Percentiles rank a stretch among this genome's conserved stretches.
Evolutionary conservation across 2,113 vertebrate species (phyloP).

Genomic region (Jacana jacana): DNA sequence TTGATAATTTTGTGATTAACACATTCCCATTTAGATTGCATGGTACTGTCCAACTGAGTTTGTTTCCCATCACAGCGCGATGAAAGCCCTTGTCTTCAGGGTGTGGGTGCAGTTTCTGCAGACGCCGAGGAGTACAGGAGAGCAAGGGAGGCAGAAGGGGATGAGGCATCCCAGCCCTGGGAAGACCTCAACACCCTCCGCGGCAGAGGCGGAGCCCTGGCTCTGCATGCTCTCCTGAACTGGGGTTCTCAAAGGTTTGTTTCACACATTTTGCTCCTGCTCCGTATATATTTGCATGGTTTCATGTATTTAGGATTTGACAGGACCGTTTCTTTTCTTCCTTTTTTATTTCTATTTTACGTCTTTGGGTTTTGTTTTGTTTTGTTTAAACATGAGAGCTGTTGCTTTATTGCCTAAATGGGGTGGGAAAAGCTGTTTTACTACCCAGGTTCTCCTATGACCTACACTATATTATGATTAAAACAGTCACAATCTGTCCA

Average conservation of each 20-base stretch:
- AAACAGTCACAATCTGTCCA: neutral
- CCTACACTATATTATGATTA: neutral
- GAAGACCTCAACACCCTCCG: neutral
- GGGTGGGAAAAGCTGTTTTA: neutral
- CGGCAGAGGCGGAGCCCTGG: neutral
- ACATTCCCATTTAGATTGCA: neutral
- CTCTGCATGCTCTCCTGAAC: neutral
- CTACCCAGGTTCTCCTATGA: neutral
- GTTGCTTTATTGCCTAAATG: neutral
- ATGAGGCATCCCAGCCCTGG: too few relatives aligned
- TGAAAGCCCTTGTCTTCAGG: accelerated
- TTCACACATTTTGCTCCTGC: neutral
- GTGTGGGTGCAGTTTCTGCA: neutral
- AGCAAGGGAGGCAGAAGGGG: neutral
- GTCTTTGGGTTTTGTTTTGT: neutral
- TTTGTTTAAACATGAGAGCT: neutral
- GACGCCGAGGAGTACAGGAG: accelerated
- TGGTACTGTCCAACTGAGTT: neutral
- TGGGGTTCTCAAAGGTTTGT: neutral
- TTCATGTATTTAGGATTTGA: neutral
- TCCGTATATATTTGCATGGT: neutral
- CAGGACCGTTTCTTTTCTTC: neutral
- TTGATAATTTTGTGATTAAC: neutral
- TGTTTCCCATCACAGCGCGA: neutral
- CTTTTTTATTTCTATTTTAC: neutral